Base-by-base conservation (phyloP, 2,888 invertebrate species). In the Ptychoptera contaminata region DNA sequence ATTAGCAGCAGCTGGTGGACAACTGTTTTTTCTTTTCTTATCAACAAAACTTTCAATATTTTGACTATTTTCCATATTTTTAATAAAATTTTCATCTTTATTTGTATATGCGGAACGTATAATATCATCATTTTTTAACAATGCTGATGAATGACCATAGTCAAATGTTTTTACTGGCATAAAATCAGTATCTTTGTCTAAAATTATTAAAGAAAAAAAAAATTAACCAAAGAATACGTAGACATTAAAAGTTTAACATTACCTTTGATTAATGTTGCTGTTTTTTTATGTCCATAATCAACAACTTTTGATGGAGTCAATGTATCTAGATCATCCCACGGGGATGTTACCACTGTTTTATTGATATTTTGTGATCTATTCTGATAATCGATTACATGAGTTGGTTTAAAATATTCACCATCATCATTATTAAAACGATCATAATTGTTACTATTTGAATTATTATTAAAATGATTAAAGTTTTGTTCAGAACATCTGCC, bases 281-380 rank as follows among this genome's bases (percentile, higher is more conserved):
- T 59, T 48, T 74, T 67, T 58, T 74, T 77, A 61, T 82, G 82
- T 46, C 78, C 78, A 67, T 82, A 82, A 63, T 82, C 80, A 53
- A 80, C 74, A 51, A 81, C 74, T 55, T 73, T 70, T 40, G 73
- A 69, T 47, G 77, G 63, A 47, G 64, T 62, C 52, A 68, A 60
- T 48, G 75, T 56, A 44, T 67, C 68, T 47, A 68, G 67, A 47
- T 70, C 65, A 42, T 62, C 55, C 63, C 48, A 36, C 47, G 58
- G 49, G 1, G n/a, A 16, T 16, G 10, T 11, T n/a, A 11, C 15
- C 11, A 10, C 9, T 11, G 69, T 68, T 50, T 67, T 57, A 59
- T 68, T 63, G 7, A 23, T 7, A 5, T 23, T 23, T 37, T 71
- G 58, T 46, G 74, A 63, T 59, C 74, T 77, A 60, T 81, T 81